Conservation (phyloP, 2,797 vertebrate genomes). For the Otolemur crassicaudatus region DNA sequence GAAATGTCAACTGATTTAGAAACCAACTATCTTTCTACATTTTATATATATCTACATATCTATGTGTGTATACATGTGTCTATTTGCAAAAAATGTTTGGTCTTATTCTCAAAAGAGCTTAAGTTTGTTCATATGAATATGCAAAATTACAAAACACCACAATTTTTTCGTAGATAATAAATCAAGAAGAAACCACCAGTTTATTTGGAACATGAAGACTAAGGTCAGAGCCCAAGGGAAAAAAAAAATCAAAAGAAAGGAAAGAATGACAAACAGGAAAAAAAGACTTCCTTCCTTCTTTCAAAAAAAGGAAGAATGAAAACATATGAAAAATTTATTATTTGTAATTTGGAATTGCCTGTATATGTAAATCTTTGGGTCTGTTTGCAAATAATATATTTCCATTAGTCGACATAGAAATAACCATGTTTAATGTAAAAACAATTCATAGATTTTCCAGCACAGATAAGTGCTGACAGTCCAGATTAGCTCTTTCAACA, state of each 20-base stretch:
- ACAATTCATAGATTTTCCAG: conserved; percentile 66
- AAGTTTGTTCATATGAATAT: background rate
- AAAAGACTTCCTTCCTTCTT: background rate
- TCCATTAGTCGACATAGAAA: conserved; percentile 43
- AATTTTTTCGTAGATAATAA: background rate
- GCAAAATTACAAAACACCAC: background rate
- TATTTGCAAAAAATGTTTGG: background rate
- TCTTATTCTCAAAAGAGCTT: background rate
- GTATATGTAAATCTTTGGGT: background rate
- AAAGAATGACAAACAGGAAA: background rate
- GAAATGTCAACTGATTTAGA: background rate
- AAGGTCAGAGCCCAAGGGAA: background rate
- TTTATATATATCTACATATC: background rate
- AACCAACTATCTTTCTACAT: background rate
- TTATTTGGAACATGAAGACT: background rate
- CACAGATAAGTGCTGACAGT: conserved; percentile 35
- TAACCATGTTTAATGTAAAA: conserved; percentile 44
- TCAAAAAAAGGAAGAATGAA: background rate
- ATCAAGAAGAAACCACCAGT: background rate
- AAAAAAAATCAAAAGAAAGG: too few relatives aligned
- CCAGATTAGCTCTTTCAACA: conserved; percentile 59
- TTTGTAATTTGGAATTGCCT: background rate
- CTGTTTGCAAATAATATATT: conserved; percentile 44
- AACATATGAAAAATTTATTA: background rate
- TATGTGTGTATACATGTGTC: too few relatives aligned